Evolutionary conservation across 1,140 invertebrate species (phyloP).

Genomic region (Drosophila ercepeae): DNA sequence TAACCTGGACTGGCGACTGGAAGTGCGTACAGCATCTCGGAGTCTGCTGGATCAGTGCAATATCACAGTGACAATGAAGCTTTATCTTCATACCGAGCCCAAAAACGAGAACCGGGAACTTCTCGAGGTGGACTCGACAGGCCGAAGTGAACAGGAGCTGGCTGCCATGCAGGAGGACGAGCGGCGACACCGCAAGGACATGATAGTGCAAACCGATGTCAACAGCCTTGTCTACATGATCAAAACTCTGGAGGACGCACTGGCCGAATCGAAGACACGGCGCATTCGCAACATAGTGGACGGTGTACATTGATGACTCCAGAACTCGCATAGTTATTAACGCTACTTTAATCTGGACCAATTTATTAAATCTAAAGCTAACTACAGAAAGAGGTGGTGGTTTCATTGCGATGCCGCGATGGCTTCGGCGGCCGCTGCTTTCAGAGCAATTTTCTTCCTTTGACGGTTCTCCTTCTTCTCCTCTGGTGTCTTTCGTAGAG

Average conservation of each 20-base stretch:
- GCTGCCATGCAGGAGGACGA: constrained; percentile 67
- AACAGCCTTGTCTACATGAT: constrained; percentile 69
- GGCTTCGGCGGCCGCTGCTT: constrained; percentile 66
- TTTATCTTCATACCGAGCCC: constrained; percentile 75
- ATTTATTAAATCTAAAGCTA: constrained; percentile 73
- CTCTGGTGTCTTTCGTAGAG: constrained; percentile 90
- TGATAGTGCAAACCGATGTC: constrained; percentile 77
- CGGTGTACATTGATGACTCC: constrained; percentile 66
- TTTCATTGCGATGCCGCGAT: constrained; percentile 39
- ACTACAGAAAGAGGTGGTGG: constrained; percentile 33
- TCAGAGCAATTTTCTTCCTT: constrained; percentile 84
- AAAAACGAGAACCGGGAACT: constrained; percentile 78
- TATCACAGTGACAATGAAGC: constrained; percentile 69
- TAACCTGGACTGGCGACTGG: constrained; percentile 76
- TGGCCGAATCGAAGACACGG: constrained; percentile 72
- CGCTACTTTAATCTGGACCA: constrained; percentile 70
- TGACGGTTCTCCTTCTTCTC: constrained; percentile 87
- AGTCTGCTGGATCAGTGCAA: constrained; percentile 61
- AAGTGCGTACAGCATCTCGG: constrained; percentile 70
- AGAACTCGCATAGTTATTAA: constrained; percentile 47
- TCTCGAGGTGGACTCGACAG: constrained; percentile 41
- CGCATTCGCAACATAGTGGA: constrained; percentile 74
- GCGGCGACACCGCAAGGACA: constrained; percentile 69
- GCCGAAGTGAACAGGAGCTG: constrained; percentile 53
- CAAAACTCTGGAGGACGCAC: constrained; percentile 72